Evolutionary conservation across 2,797 vertebrate genomes (phyloP), one percentile per base, ranked within the genome.

Genomic region (Liparis tanakae): DNA sequence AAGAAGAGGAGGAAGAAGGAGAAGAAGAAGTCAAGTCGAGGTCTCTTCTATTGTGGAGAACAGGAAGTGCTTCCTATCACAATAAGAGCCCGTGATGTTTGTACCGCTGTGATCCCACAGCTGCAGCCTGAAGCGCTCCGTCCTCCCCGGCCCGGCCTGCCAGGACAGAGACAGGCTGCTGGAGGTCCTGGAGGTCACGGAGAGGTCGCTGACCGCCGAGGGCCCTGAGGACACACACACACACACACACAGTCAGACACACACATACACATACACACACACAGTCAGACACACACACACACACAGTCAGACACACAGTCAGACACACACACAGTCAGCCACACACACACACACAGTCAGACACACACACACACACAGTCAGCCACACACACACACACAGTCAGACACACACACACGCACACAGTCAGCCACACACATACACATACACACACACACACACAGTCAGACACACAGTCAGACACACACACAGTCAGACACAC

Each of bases 151-250:
- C 22, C 96, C 97, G 34, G 86, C 93, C 85, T 92, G 91, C 98
- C 98, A 99, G 5, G 95, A 96, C 67, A 95, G 76, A 0, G 83
- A 83, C 80, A 98, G 91, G 87, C 92, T 94, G 80, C 94, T 89
- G 46, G 81, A 80, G 78, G 91, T 87, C 41, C 87, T 86, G 48
- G 77, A 94, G 74, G 70, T 78, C 81, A 96, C 65, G 0, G 58
- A 62, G 74, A 98, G 91, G 66, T 82, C 89, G 41, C 90, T 86
- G 69, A 97, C 96, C 0, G 94, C 92, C 1, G 96, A 96, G 1
- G 97, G 98, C 55, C 84, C 97, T 98, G 87, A 55, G 0, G 86
- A 63, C 0, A 36, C 51, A 34, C 60, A 74, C 44, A 34, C 60
- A 74, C 44, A 63, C 25, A 70, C 48, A 69, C 22, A 53, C 15